phyloP scores from a whole-genome alignment of 92 coral and sea anemone genomes.

The Porites evermanni region DNA sequence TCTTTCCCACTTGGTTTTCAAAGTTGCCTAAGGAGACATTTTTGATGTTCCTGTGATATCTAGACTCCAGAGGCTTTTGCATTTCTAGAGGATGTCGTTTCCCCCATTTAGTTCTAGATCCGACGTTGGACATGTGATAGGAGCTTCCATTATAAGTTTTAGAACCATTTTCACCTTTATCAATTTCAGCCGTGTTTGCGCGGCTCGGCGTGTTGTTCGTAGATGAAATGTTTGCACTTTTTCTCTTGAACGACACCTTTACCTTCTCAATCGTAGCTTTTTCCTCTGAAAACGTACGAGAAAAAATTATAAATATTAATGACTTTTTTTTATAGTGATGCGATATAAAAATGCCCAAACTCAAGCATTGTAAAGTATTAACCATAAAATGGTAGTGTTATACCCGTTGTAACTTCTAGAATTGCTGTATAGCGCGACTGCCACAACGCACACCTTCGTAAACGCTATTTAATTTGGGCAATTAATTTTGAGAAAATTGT shows the following conservation, averaged over 20 bases:
- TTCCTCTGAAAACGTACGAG: neutral
- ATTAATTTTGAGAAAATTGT: too few species aligned
- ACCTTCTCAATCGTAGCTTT: neutral
- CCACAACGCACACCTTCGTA: too few species aligned
- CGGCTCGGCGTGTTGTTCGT: neutral
- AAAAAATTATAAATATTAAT: neutral
- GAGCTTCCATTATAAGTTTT: neutral
- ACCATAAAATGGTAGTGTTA: too few species aligned
- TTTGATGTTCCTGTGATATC: neutral
- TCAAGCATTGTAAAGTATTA: too few species aligned
- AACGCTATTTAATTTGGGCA: too few species aligned
- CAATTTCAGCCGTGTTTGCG: neutral
- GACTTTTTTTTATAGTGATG: too few species aligned
- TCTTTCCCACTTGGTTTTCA: neutral
- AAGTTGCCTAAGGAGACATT: neutral
- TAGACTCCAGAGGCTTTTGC: neutral
- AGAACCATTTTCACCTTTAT: neutral
- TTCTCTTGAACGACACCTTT: neutral
- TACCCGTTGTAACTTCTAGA: too few species aligned
- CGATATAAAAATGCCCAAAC: too few species aligned
- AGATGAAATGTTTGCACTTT: neutral
- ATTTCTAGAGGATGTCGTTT: neutral
- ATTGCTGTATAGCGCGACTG: too few species aligned
- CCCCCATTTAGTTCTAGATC: neutral
- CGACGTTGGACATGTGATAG: neutral